Conservation (phyloP, 2,113 vertebrate species). For the Enhydra lutris region DNA sequence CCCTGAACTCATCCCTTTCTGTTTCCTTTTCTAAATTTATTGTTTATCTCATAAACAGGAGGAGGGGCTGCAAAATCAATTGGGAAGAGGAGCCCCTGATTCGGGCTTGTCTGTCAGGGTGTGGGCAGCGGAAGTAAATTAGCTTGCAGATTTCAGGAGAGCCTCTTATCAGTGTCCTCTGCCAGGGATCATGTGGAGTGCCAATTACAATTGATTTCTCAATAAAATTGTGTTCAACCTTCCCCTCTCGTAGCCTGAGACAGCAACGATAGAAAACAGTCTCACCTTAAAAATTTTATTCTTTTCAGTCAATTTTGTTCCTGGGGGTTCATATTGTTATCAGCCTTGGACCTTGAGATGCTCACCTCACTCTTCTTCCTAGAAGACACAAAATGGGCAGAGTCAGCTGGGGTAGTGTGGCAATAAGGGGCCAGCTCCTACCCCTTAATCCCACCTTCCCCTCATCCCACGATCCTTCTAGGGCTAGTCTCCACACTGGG, state of each 20-base stretch:
- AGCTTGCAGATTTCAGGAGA: slow-evolving; percentile 81
- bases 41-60: slow-evolving; percentile 53
- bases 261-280: slow-evolving; percentile 80
- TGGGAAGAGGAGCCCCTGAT: slow-evolving; percentile 60
- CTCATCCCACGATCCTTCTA: neutral
- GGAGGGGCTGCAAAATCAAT: slow-evolving; percentile 24
- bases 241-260: slow-evolving; percentile 78
- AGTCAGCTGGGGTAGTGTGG: neutral
- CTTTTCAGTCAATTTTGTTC: slow-evolving; percentile 79
- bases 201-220: slow-evolving; percentile 88
- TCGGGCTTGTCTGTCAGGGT: slow-evolving; percentile 69
- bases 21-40: slow-evolving; percentile 60
- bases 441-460: fast-evolving
- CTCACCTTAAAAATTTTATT: slow-evolving; percentile 78
- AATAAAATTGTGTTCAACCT: slow-evolving; percentile 86
- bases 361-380: slow-evolving; percentile 54
- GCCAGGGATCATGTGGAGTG: slow-evolving; percentile 79
- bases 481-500: neutral
- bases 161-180: slow-evolving; percentile 77
- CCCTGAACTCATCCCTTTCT: neutral
- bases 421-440: fast-evolving
- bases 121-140: slow-evolving; percentile 80
- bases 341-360: slow-evolving; percentile 64
- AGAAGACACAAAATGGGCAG: slow-evolving; percentile 20
- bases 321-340: slow-evolving; percentile 75